These are phyloP conservation scores for Propithecus coquereli DNA, from an alignment of 2,113 vertebrate species.

Conservation along the genomic window DNA sequence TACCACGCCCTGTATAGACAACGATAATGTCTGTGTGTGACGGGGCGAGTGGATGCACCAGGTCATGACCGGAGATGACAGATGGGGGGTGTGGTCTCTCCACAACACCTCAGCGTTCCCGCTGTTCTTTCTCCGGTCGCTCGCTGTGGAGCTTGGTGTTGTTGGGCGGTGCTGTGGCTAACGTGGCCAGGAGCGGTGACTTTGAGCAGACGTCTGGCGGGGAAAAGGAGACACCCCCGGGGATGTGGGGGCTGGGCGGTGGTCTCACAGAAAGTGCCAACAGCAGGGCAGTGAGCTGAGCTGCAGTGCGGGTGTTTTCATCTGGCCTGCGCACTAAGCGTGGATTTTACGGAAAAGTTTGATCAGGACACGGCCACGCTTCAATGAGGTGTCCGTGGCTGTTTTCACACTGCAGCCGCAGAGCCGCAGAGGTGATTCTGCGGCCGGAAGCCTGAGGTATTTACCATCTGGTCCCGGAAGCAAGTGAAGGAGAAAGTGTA, in stretches of 20 bases:
- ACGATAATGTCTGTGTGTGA: background rate
- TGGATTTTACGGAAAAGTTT: background rate
- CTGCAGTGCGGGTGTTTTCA: too few relatives aligned
- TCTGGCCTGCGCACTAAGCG: too few relatives aligned
- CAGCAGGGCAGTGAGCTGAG: background rate
- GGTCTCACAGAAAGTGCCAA: accelerated
- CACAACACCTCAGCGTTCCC: accelerated
- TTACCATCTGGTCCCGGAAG: background rate
- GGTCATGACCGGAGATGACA: background rate
- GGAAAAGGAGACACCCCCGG: background rate
- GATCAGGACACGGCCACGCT: too few relatives aligned
- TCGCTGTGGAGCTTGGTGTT: accelerated
- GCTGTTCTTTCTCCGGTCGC: accelerated
- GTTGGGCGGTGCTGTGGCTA: too few relatives aligned
- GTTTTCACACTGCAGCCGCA: background rate
- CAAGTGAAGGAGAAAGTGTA: background rate
- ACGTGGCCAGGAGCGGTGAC: accelerated
- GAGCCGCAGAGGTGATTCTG: accelerated
- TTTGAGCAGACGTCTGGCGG: too few relatives aligned
- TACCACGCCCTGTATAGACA: background rate
- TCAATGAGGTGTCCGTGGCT: accelerated
- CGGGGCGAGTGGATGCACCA: too few relatives aligned
- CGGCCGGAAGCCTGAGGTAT: background rate
- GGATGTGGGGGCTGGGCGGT: too few relatives aligned
- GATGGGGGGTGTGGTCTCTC: background rate